Base-by-base conservation (phyloP, 1,140 invertebrate species). In the Theocolax elegans region DNA sequence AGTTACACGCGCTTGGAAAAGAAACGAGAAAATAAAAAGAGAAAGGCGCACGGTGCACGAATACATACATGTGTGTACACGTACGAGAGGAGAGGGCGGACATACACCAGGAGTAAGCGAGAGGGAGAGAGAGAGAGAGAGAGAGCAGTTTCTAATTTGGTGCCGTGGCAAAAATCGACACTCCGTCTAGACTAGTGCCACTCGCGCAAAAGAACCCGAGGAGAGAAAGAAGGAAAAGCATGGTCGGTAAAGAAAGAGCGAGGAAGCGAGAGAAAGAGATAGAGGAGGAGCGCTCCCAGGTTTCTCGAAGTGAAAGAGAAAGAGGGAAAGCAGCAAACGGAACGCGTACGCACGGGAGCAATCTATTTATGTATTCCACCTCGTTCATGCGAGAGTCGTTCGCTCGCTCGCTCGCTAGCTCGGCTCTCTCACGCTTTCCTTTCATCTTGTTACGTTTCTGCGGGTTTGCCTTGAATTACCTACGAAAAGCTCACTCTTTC, bases 361-460 rank as follows among this genome's bases (percentile, higher is more conserved):
- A 79, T 83, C 83, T 86, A 85, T 83, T 83, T 85, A 84, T 81
- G 80, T 84, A 81, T 84, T 81, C 80, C 79, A 80, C 78, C 80
- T 83, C 83, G 83, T 83, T 83, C 80, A 80, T 80, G 76, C 72
- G 71, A 56, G 49, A 70, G 60, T 10, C 46, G 58, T 56, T 25
- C 51, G 31, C 31, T 35, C 46, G 19, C 23, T 68, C 66, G 63
- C 62, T 73, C 64, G 72, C 73, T 77, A 67, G 71, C 72, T 72
- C 77, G 74, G 63, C 67, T 77, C 67, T 62, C 67, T 44, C 49
- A 74, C 77, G 74, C 76, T 83, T 81, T 81, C 76, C 83, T 85
- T 85, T 84, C 81, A 84, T 85, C 82, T 84, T 76, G 82, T 84
- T 81, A 80, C 79, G 83, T 84, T 81, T 81, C 78, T 79, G 75